These are phyloP conservation scores for Regulus satrapa DNA, from an alignment of 2,113 vertebrate genomes.

Conservation along the genomic window DNA sequence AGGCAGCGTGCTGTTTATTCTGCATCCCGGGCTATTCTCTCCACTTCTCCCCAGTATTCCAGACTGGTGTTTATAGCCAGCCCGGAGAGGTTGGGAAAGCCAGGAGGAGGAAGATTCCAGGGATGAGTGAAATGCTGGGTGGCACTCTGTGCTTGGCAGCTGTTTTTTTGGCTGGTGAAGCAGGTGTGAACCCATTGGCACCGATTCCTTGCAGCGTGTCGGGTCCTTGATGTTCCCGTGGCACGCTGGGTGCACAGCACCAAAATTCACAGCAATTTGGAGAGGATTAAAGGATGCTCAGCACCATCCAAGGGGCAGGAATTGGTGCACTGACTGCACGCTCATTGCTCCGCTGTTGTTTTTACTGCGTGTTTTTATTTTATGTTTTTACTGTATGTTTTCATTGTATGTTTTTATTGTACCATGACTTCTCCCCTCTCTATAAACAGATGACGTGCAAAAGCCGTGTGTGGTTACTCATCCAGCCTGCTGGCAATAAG, in stretches of 20 bases:
- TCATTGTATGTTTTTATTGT: background rate
- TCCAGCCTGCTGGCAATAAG: background rate
- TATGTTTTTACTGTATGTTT: background rate
- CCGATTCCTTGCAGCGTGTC: background rate
- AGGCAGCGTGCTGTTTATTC: background rate
- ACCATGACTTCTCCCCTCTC: background rate
- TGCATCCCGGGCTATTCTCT: background rate
- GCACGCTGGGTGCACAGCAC: accelerated
- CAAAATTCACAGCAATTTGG: accelerated
- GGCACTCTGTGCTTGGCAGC: background rate
- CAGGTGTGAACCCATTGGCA: constrained; percentile 30
- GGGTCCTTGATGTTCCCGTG: accelerated
- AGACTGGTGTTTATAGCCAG: background rate
- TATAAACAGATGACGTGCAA: constrained; percentile 42
- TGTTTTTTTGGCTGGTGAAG: background rate
- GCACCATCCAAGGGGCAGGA: background rate
- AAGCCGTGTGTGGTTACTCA: constrained; percentile 1
- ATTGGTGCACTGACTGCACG: accelerated
- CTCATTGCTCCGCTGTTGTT: background rate
- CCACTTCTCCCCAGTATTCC: background rate
- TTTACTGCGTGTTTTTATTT: background rate
- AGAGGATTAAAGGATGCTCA: background rate
- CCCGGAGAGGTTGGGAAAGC: background rate
- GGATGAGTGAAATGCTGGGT: background rate
- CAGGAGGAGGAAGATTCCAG: background rate